Base-by-base conservation (phyloP, 2,888 invertebrate genomes). In the Cosmopolites sordidus region DNA sequence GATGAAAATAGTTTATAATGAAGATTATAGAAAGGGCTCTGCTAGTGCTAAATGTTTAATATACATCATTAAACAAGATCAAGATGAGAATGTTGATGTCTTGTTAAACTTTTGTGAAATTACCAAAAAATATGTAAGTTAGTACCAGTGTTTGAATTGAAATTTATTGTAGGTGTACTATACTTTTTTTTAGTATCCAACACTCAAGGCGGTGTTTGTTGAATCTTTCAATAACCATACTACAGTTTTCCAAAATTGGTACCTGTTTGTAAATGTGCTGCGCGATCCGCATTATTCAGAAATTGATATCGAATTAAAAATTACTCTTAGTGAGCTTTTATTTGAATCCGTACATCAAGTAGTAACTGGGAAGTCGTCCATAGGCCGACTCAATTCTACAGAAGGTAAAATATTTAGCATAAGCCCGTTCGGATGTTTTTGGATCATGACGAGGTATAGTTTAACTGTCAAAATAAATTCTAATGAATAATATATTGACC, bases 21-120 rank as follows among this genome's bases (percentile, higher is more conserved):
- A 44, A 6, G 48, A 53, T 44, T 48, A 17, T 43, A 43, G 43
- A 40, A 48, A 48, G n/a, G 53, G 43, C 2, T 39, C 43, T 12
- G 53, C 48, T n/a, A 43, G 48, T 18, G 39, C 43, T 5, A 44
- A 47, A 43, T 53, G 53, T 33, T 6, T 53, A n/a, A 33, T 53
- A 8, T 3, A 48, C 16, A 15, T 53, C 22, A 39, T 48, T 16
- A 42, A 42, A 2, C 5, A 5, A 2, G 41, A 48, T 1, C 6
- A 12, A 9, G 15, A 1, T 42, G 12, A 40, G 40, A 16, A 42
- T 41, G 12, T 14, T 9, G 2, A 2, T 48, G 14, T 27, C n/a
- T n/a, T 48, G 41, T 9, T 42, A 1, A 14, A 1, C 17, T 8
- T 48, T 16, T 40, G 41, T 16, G 16, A 30, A 33, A 9, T 48